Evolutionary conservation across 92 coral and sea anemone genomes (phyloP), one percentile per base, ranked within the genome.

Genomic region (Phymanthus crucifer): DNA sequence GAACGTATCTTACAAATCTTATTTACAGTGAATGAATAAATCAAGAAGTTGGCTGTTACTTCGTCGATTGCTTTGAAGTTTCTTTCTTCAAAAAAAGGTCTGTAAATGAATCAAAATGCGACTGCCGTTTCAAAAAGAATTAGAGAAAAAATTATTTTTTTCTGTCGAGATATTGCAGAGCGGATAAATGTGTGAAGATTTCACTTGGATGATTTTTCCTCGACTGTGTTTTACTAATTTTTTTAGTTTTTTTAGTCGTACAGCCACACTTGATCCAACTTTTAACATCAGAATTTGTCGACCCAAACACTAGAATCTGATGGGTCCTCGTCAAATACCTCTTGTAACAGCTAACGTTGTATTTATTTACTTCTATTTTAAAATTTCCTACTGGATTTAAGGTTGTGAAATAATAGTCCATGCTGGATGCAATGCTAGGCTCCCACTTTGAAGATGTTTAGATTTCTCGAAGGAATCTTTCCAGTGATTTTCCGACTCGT

Each of bases 361-460:
- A 19, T 54, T 54, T 54, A 17, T 17, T 6, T 54, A 54, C 16
- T 27, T 21, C 68, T 26, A 6, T 27, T 6, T 11, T 34, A 12
- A 70, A n/a, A 70, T 26, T 46, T 50, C 13, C 3, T 40, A 11
- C 48, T 47, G 58, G n/a, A 57, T 27, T 61, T 27, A 61, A 10
- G 90, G 91, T 31, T 92, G 97, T 13, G 91, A 82, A 7, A 90
- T 86, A 6, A 90, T 77, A 74, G 84, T 92, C 93, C 94, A 89
- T 0, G 89, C 64, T 5, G 94, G 87, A n/a, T 89, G 97, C 31
- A 92, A 85, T 35, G 92, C 75, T 26, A 87, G 69, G 33, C 90
- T 85, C 14, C 92, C 84, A 19, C 87, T 82, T 83, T 92, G 97
- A 36, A 87, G 83, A 48, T 80, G 83, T 43, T 92, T 92, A 11